These are phyloP conservation scores for Beroe ovata DNA, from an alignment of 37 sponge, comb jelly and placozoan species.

Conservation along the genomic window DNA sequence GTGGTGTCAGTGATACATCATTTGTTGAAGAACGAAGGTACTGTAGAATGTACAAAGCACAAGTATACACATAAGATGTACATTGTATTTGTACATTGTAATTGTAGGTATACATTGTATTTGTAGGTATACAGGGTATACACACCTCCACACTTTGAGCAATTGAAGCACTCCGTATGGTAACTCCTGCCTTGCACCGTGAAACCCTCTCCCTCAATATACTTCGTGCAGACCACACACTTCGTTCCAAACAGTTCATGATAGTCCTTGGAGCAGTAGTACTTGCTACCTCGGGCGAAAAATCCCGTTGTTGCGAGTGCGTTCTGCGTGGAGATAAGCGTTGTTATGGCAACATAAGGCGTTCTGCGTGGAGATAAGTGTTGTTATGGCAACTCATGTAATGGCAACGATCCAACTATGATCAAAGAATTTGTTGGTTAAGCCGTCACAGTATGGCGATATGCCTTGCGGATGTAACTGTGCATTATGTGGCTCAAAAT, in stretches of 20 bases:
- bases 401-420: too few species aligned
- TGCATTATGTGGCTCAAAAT: not conserved
- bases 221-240: constrained; percentile 49
- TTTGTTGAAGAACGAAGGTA: too few species aligned
- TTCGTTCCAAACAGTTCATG: constrained; percentile 49
- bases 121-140: too few species aligned
- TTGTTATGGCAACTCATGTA: not conserved
- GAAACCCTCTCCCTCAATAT: constrained; percentile 58
- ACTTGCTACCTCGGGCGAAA: constrained; percentile 38
- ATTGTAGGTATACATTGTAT: too few species aligned
- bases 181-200: constrained; percentile 48
- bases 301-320: constrained; percentile 32
- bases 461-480: not conserved
- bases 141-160: constrained; percentile 27
- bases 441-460: too few species aligned
- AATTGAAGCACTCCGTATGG: constrained; percentile 54
- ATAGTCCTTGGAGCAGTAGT: constrained; percentile 67
- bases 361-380: not conserved
- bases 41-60: too few species aligned
- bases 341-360: too few species aligned
- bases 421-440: too few species aligned
- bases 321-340: not conserved
- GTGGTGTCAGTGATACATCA: too few species aligned
- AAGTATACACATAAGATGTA: too few species aligned
- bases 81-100: too few species aligned